Evolutionary conservation across 2,797 vertebrate species (phyloP).

Genomic region (Silurus lanzhouensis): DNA sequence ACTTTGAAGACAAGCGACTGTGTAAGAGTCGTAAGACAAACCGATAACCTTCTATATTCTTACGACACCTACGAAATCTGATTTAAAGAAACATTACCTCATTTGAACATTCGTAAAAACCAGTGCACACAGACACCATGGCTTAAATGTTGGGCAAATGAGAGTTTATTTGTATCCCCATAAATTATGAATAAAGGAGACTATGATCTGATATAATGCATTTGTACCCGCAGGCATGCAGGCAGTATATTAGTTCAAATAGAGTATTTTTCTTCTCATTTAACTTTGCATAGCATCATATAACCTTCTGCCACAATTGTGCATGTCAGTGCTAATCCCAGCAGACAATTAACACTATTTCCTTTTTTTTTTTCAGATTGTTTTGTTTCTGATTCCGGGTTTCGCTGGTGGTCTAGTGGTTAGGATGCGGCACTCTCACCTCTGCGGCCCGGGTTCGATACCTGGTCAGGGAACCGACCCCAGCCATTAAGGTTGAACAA

Average conservation of each 20-base stretch:
- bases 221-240: neutral
- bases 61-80: neutral
- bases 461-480: too few relatives aligned
- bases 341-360: constrained; percentile 43
- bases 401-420: neutral
- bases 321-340: constrained; percentile 4
- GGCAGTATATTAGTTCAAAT: neutral
- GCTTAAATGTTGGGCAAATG: neutral
- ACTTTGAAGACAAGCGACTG: neutral
- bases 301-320: constrained; percentile 62
- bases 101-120: neutral
- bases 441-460: too few relatives aligned
- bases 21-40: neutral
- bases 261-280: constrained; percentile 54
- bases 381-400: neutral
- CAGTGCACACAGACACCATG: neutral
- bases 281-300: constrained; percentile 38
- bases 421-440: too few relatives aligned
- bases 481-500: too few relatives aligned
- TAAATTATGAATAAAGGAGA: neutral
- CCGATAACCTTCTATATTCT: neutral
- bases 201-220: neutral
- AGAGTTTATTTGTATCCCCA: neutral
- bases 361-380: constrained; percentile 37
- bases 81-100: neutral